phyloP scores from a whole-genome alignment of 2,113 vertebrate genomes.

The Cavia aperea region DNA sequence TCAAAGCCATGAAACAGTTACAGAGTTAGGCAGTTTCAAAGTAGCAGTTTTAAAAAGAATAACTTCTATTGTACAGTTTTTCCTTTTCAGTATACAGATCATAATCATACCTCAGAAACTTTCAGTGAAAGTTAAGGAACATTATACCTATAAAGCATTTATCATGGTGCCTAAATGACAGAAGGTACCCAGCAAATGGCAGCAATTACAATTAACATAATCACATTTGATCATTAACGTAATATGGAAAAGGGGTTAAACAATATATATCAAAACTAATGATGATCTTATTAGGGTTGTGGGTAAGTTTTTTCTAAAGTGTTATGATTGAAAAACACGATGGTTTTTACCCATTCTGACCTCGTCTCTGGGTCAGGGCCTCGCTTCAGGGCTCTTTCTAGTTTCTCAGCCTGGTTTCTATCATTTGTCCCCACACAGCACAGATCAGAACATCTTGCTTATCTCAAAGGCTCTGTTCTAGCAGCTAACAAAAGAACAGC shows the following conservation, averaged over 20 bases:
- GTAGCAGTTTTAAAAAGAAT: too few species aligned
- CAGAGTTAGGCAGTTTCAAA: too few species aligned
- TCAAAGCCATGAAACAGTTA: too few species aligned
- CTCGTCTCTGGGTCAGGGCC: not conserved
- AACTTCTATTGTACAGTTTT: too few species aligned
- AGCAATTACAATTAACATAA: not conserved
- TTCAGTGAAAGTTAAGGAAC: not conserved
- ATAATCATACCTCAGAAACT: not conserved
- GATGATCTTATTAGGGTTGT: not conserved
- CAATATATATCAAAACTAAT: not conserved
- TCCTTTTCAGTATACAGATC: not conserved
- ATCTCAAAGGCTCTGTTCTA: not conserved
- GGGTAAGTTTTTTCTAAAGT: not conserved
- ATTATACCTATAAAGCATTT: not conserved
- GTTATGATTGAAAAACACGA: not conserved
- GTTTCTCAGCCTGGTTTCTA: not conserved
- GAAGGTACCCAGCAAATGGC: not conserved
- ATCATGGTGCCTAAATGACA: not conserved
- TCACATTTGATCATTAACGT: not conserved
- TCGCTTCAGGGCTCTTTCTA: not conserved
- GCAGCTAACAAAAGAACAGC: not conserved
- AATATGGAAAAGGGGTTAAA: not conserved
- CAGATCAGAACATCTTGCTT: not conserved
- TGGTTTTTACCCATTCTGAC: not conserved
- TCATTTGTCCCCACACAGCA: too few species aligned